phyloP scores from a whole-genome alignment of 2,888 invertebrate species.

The Crioceris asparagi region DNA sequence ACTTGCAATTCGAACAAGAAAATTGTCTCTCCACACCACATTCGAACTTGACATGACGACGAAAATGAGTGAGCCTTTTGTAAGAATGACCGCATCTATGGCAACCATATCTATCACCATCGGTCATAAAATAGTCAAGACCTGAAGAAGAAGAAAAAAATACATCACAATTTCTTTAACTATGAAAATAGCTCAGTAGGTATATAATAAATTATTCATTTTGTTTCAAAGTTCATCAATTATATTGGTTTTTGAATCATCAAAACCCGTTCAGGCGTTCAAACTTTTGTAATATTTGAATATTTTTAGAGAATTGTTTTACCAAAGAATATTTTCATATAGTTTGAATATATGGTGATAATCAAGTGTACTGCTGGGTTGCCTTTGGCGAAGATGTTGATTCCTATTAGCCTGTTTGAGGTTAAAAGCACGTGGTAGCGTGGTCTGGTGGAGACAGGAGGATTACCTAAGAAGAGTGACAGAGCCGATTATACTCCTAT shows the following conservation, averaged over 20 bases:
- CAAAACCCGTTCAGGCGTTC: neutral
- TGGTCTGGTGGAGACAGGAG: too few relatives aligned
- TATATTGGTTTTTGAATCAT: too few relatives aligned
- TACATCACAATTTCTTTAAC: too few relatives aligned
- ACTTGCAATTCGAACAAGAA: conserved; percentile 30
- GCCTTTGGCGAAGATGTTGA: too few relatives aligned
- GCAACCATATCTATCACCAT: conserved; percentile 5
- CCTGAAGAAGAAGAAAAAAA: too few relatives aligned
- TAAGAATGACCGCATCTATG: conserved; percentile 4
- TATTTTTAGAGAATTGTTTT: neutral
- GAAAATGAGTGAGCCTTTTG: conserved; percentile 2
- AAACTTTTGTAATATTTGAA: neutral
- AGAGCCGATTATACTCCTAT: too few relatives aligned
- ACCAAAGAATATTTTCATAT: conserved; percentile 5
- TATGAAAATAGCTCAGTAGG: too few relatives aligned
- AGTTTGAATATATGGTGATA: too few relatives aligned
- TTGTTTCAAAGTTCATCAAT: neutral
- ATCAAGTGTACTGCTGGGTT: too few relatives aligned
- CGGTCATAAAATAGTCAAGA: conserved; percentile 1
- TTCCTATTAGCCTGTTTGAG: too few relatives aligned
- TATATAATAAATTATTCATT: neutral
- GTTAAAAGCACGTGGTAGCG: too few relatives aligned
- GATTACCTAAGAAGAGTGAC: too few relatives aligned
- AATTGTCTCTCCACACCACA: conserved; percentile 47
- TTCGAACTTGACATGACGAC: conserved; percentile 44